Base-by-base conservation (phyloP, 1,140 invertebrate genomes). In the Diorhabda elongata region DNA sequence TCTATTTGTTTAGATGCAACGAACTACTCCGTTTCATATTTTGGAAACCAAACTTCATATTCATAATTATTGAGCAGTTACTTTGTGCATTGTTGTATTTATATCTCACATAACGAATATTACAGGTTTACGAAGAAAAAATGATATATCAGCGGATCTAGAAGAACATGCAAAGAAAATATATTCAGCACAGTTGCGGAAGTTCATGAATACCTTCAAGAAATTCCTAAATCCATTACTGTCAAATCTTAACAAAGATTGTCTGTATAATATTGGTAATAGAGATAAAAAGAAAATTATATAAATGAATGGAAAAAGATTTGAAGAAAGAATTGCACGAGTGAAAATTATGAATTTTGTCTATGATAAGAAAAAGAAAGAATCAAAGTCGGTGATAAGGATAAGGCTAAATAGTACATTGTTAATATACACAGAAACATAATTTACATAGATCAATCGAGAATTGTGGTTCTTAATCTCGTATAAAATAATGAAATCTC, bases 191-290 rank as follows among this genome's bases (percentile, higher is more conserved):
- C 72, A 75, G 43, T 69, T 77, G 59, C 62, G 52, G 56, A 67
- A 71, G 44, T 76, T 78, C 60, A 71, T 75, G 62, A 69, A 75
- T 66, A 74, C 69, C 58, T 65, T 75, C 42, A 59, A 75, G 61
- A 66, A 44, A 68, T 70, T 70, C 69, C 11, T 57, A 8, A 77
- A 78, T 75, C 76, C 73, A 64, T 78, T 77, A 69, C 45, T 64
- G 5, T 59, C 64, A 42, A 41, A 70, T 68, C 63, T 77, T 69
- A 45, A 74, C 58, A 71, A 75, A 74, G 3, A 67, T 56, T 63
- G 42, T 63, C 42, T 67, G 59, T 70, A 73, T 63, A 71, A 71
- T 70, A 70, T 72, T 65, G 68, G 61, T 47, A 72, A 64, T 72
- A 69, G 71, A 41, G 65, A 61, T 68, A 68, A n/a, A 70, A 66